phyloP scores from a whole-genome alignment of 2,113 vertebrate genomes.

The Girardinichthys multiradiatus region DNA sequence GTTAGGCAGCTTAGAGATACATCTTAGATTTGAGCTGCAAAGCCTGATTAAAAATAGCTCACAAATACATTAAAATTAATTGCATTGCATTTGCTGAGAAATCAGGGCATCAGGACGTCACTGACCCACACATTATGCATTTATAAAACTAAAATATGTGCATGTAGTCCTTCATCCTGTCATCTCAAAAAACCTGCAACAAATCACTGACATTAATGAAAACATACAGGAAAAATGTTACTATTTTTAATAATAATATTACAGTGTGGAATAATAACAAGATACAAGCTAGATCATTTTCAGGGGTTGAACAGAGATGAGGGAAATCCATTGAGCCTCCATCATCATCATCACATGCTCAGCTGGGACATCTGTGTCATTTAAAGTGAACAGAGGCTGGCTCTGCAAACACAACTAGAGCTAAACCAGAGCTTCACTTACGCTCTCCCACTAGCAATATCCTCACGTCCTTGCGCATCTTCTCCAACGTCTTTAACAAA shows the following conservation, averaged over 20 bases:
- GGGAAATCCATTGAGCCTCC: no score
- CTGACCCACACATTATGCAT: neutral
- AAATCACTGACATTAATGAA: neutral
- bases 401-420: neutral
- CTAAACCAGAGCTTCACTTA: conserved; percentile 72
- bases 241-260: no score
- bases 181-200: neutral
- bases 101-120: neutral
- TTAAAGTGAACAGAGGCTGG: neutral
- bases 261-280: no score
- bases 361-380: conserved; percentile 18
- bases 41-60: neutral
- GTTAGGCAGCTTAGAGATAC: conserved; percentile 11
- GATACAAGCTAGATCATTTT: no score
- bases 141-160: neutral
- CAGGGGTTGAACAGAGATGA: no score
- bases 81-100: no score
- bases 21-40: neutral
- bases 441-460: conserved; percentile 94
- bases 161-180: neutral
- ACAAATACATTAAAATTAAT: neutral
- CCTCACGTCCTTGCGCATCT: conserved; percentile 96
- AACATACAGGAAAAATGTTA: neutral
- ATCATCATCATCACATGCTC: neutral
- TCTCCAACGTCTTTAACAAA: conserved; percentile 46